A percentile compares a stretch with the other conserved stretches of the same genome.
These are phyloP conservation scores for Archocentrus centrarchus DNA, from an alignment of 2,113 vertebrate species.

Conservation along the genomic window DNA sequence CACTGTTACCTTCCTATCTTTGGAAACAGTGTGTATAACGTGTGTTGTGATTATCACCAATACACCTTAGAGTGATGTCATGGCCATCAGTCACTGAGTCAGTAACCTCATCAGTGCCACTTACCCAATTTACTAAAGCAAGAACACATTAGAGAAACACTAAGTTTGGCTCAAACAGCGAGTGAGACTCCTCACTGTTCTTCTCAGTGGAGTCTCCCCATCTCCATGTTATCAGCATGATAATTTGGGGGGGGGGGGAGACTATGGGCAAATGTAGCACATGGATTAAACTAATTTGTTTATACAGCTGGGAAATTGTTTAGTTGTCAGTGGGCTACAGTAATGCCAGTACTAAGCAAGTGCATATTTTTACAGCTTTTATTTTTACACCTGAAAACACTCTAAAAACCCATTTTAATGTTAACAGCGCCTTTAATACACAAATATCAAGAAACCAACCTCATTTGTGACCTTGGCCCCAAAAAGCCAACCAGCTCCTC, in stretches of 20 bases:
- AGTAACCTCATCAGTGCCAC: too few species aligned
- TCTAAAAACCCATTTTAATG: neutral
- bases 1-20: too few species aligned
- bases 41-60: too few species aligned
- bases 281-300: neutral
- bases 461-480: constrained; percentile 98
- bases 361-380: neutral
- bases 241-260: fast-evolving
- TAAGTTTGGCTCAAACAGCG: fast-evolving
- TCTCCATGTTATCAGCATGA: too few species aligned
- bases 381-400: neutral
- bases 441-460: constrained; percentile 70
- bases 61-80: too few species aligned
- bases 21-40: too few species aligned
- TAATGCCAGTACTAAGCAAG: neutral
- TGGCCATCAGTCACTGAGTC: too few species aligned
- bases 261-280: neutral
- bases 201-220: neutral
- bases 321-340: neutral
- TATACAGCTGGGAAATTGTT: neutral
- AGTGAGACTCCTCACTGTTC: neutral
- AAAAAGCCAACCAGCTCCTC: constrained; percentile 97
- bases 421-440: neutral
- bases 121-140: too few species aligned
- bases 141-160: neutral